phyloP scores from a whole-genome alignment of 1,140 invertebrate species.

The Proctacanthus coquilletti region DNA sequence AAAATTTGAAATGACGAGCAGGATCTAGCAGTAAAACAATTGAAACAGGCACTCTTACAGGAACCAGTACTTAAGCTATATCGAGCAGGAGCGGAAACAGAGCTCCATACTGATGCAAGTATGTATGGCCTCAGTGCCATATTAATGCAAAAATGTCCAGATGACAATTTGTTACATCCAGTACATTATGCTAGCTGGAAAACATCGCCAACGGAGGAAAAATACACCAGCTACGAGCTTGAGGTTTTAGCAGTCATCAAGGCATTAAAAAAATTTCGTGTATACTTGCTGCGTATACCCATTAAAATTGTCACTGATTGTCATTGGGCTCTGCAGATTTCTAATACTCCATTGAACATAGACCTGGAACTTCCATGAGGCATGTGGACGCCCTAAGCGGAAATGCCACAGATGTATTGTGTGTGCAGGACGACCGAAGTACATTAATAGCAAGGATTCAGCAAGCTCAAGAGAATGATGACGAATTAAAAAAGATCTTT shows the following conservation, averaged over 20 bases:
- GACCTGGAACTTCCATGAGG: constrained; percentile 8
- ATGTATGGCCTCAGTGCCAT: constrained; percentile 19
- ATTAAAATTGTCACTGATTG: no score
- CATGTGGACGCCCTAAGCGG: constrained; percentile 10
- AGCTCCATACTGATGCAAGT: constrained; percentile 22
- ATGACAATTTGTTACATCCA: constrained; percentile 9
- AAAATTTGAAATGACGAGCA: no score
- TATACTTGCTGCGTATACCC: no score
- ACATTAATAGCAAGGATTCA: neutral
- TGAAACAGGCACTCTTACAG: no score
- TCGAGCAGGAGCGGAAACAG: neutral
- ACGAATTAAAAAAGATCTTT: neutral
- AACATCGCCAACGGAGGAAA: constrained; percentile 8
- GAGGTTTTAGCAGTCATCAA: constrained; percentile 11
- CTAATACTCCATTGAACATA: constrained; percentile 10
- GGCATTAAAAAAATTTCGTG: no score
- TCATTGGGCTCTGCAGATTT: no score
- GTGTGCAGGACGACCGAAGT: neutral
- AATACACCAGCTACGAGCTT: constrained; percentile 10
- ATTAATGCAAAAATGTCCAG: constrained; percentile 14
- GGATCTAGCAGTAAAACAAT: no score
- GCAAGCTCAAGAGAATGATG: neutral
- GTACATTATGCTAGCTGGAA: constrained; percentile 10
- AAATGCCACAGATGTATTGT: no score
- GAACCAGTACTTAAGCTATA: neutral